These are phyloP conservation scores for Troides helena DNA, from an alignment of 2,888 invertebrate genomes.

Conservation along the genomic window DNA sequence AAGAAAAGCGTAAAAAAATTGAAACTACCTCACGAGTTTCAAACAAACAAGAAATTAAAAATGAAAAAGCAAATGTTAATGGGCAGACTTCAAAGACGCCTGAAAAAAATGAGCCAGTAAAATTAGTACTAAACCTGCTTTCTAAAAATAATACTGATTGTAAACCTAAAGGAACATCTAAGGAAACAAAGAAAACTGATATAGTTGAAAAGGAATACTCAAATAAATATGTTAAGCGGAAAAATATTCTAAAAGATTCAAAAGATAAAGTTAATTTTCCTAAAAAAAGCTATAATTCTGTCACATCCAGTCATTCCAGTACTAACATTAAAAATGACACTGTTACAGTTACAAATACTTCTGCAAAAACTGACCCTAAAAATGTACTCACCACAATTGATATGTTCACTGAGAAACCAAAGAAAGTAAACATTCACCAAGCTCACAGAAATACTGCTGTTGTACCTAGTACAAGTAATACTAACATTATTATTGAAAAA, in stretches of 20 bases:
- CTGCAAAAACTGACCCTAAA: slow-evolving; percentile 54
- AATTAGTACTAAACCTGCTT: slow-evolving; percentile 51
- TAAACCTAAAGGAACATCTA: slow-evolving; percentile 38
- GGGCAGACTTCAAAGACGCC: slow-evolving; percentile 45
- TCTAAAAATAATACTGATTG: slow-evolving; percentile 43
- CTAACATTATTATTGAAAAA: slow-evolving; percentile 43
- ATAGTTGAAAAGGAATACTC: slow-evolving; percentile 53
- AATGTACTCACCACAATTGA: slow-evolving; percentile 63
- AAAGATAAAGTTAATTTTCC: slow-evolving; percentile 43
- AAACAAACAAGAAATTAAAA: slow-evolving; percentile 47
- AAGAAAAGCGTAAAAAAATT: slow-evolving; percentile 74
- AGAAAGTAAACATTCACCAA: slow-evolving; percentile 53
- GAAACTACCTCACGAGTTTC: slow-evolving; percentile 43
- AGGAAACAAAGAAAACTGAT: slow-evolving; percentile 47
- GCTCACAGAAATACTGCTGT: slow-evolving; percentile 61
- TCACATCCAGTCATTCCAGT: slow-evolving; percentile 54
- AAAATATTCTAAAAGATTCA: slow-evolving; percentile 52
- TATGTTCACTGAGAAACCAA: slow-evolving; percentile 62
- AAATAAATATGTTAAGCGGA: slow-evolving; percentile 69
- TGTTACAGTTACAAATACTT: slow-evolving; percentile 40
- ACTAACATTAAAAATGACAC: slow-evolving; percentile 51
- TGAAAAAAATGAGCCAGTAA: slow-evolving; percentile 49
- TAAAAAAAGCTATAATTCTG: slow-evolving; percentile 50
- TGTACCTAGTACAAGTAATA: slow-evolving; percentile 35
- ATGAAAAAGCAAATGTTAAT: slow-evolving; percentile 44